These are phyloP conservation scores for Anthonomus grandis DNA, from an alignment of 1,140 invertebrate species.

Conservation along the genomic window DNA sequence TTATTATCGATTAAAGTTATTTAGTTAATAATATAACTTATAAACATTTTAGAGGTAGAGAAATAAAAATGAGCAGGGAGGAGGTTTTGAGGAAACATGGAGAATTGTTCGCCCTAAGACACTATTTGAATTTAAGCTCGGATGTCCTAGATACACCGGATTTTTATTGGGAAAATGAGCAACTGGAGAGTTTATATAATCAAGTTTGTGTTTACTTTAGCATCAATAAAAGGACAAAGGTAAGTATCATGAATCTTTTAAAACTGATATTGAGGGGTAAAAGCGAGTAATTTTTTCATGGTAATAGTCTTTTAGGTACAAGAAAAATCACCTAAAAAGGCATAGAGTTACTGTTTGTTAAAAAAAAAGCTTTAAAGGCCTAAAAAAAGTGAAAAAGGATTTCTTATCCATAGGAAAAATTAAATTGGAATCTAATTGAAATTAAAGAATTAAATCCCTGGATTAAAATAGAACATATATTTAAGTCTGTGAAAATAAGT, in stretches of 20 bases:
- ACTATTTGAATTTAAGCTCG: constrained; percentile 88
- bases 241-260: constrained; percentile 43
- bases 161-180: constrained; percentile 94
- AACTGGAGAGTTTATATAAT: constrained; percentile 78
- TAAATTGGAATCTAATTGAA: no score
- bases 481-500: no score
- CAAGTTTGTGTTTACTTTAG: constrained; percentile 80
- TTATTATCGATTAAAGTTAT: no score
- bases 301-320: no score
- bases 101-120: constrained; percentile 83
- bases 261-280: neutral
- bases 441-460: no score
- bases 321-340: no score
- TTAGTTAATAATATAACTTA: no score
- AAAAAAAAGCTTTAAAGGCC: no score
- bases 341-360: no score
- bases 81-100: constrained; percentile 86
- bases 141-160: constrained; percentile 93
- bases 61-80: constrained; percentile 63
- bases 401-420: no score
- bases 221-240: constrained; percentile 77
- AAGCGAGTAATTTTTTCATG: neutral
- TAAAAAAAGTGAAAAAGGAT: no score
- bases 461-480: no score
- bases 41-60: constrained; percentile 51